Conservation (phyloP, 2,888 invertebrate genomes). For the Zaprionus obscuricornis region DNA sequence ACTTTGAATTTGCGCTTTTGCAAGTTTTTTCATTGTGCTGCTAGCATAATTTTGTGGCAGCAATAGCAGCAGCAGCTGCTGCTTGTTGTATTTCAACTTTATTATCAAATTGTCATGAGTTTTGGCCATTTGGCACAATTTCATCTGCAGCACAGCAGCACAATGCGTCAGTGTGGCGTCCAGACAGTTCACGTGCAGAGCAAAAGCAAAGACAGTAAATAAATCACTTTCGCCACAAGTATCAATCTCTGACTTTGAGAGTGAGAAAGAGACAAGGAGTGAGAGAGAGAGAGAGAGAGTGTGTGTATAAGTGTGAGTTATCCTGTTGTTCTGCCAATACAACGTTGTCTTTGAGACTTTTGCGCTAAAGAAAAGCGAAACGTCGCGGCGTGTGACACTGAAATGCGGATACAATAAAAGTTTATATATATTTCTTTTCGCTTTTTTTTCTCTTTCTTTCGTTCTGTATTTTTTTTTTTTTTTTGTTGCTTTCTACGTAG, state of each 20-base stretch:
- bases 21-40: slow-evolving; percentile 1
- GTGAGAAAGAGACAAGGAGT: no score
- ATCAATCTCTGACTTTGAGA: slow-evolving; percentile 71
- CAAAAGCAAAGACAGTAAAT: no score
- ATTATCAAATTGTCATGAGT: slow-evolving; percentile 75
- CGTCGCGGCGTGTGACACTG: slow-evolving; percentile 62
- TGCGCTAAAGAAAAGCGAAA: slow-evolving; percentile 40
- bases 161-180: neutral
- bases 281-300: no score
- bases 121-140: slow-evolving; percentile 67
- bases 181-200: no score
- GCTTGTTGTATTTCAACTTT: slow-evolving; percentile 45
- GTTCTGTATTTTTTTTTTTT: slow-evolving; percentile 22
- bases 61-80: slow-evolving; percentile 23
- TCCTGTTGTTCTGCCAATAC: slow-evolving; percentile 25
- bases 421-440: slow-evolving; percentile 46
- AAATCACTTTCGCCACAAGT: slow-evolving; percentile 76
- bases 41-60: no score
- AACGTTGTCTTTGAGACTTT: slow-evolving; percentile 7
- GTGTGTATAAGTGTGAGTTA: slow-evolving; percentile 50
- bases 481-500: slow-evolving; percentile 40
- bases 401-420: slow-evolving; percentile 78
- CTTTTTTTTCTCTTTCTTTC: slow-evolving; percentile 11
- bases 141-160: slow-evolving; percentile 44
- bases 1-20: slow-evolving; percentile 44